phyloP scores from a whole-genome alignment of 2,888 invertebrate species.

The Xestia sexstrigata region DNA sequence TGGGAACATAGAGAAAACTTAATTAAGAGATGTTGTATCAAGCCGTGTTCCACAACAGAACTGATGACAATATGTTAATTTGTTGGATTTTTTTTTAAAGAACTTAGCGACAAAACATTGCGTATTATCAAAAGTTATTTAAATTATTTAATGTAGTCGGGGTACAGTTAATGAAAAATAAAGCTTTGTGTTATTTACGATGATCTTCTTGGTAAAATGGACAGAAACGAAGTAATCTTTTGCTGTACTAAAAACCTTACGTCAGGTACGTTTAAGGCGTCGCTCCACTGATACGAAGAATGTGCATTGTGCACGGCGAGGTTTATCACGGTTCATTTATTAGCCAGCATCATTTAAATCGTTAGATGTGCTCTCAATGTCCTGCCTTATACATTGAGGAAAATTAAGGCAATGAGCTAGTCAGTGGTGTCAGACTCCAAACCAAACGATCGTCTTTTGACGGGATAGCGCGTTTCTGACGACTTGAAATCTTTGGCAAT shows the following conservation, averaged over 20 bases:
- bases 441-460: not conserved
- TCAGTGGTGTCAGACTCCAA: not conserved
- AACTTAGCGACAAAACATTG: slow-evolving; percentile 20
- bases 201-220: not conserved
- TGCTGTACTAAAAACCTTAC: not conserved
- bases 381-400: not conserved
- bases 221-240: not conserved
- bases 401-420: not conserved
- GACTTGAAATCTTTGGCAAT: not conserved
- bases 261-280: not conserved
- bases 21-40: slow-evolving; percentile 65
- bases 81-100: slow-evolving; percentile 16
- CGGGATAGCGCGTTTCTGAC: not conserved
- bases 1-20: slow-evolving; percentile 53
- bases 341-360: not conserved
- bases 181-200: not conserved
- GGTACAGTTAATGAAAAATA: not conserved
- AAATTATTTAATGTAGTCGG: slow-evolving; percentile 43
- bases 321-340: not conserved
- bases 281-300: not conserved
- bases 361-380: not conserved
- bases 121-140: slow-evolving; percentile 32
- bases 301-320: not conserved
- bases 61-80: slow-evolving; percentile 67
- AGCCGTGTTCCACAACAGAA: slow-evolving; percentile 66